Evolutionary conservation across 2,113 vertebrate species (phyloP).

Genomic region (Pholis gunnellus): DNA sequence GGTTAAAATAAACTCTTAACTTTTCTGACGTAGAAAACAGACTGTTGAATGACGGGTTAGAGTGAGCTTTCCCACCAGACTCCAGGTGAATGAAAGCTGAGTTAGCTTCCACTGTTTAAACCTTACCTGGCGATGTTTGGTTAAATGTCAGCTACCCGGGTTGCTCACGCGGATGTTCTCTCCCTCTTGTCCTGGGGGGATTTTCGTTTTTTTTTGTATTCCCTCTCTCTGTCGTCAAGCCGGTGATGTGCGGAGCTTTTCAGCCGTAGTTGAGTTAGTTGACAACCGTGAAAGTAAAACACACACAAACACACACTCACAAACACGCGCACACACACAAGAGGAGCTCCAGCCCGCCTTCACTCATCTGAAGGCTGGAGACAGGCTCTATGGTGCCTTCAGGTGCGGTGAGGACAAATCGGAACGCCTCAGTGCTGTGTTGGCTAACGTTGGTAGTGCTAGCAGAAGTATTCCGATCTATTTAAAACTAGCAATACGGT

Average conservation of each 20-base stretch:
- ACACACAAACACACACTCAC: no score
- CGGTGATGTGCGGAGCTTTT: neutral
- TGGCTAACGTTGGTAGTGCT: neutral
- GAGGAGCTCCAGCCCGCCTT: conserved; percentile 8
- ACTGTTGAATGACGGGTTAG: no score
- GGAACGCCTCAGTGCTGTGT: no score
- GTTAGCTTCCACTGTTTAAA: neutral
- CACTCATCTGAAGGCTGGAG: neutral
- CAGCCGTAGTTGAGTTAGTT: neutral
- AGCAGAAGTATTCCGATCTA: neutral
- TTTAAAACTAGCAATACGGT: neutral
- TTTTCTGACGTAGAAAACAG: neutral
- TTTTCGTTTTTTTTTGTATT: neutral
- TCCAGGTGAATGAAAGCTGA: neutral
- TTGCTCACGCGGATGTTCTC: neutral
- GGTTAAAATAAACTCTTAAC: neutral
- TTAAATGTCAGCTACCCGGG: neutral
- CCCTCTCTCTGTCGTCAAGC: neutral
- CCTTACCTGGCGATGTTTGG: conserved; percentile 29
- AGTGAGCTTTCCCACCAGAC: neutral
- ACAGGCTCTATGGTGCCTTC: conserved; percentile 21
- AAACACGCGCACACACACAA: neutral
- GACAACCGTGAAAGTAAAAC: neutral
- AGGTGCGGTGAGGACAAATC: neutral
- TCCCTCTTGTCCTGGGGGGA: neutral